phyloP scores from a whole-genome alignment of 2,888 invertebrate species.

The Argyresthia goedartella region DNA sequence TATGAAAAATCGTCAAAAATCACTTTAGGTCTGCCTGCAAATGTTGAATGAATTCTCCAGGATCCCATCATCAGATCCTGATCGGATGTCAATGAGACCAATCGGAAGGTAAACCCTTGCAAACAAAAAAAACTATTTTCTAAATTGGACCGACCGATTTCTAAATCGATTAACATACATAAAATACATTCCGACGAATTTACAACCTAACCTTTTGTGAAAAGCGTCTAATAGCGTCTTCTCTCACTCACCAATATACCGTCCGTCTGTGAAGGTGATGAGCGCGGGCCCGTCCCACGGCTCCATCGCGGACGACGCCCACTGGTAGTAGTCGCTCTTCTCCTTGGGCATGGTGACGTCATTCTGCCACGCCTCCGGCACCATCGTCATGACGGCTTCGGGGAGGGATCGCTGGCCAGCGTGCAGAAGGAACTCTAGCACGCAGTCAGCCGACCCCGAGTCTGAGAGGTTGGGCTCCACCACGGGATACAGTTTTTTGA shows the following conservation, averaged over 20 bases:
- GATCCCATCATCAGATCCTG: no score
- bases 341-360: constrained; percentile 92
- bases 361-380: constrained; percentile 98
- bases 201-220: no score
- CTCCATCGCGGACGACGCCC: constrained; percentile 98
- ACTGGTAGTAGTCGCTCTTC: constrained; percentile 96
- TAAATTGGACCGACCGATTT: no score
- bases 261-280: constrained; percentile 97
- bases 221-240: no score
- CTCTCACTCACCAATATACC: constrained; percentile 87
- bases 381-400: constrained; percentile 99
- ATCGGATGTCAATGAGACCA: no score
- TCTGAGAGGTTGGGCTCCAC: constrained; percentile 98
- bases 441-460: constrained; percentile 98
- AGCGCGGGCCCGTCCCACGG: constrained; percentile 99
- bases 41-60: no score
- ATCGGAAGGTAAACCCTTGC: no score
- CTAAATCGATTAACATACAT: no score
- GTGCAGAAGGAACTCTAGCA: constrained; percentile 95
- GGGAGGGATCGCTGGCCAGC: constrained; percentile 92
- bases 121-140: no score
- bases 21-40: no score
- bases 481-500: constrained; percentile 94
- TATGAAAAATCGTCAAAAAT: no score
- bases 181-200: no score